A percentile compares a stretch with the other conserved stretches of the same genome.
Conservation (phyloP, 2,113 vertebrate genomes). For the Dascyllus trimaculatus region DNA sequence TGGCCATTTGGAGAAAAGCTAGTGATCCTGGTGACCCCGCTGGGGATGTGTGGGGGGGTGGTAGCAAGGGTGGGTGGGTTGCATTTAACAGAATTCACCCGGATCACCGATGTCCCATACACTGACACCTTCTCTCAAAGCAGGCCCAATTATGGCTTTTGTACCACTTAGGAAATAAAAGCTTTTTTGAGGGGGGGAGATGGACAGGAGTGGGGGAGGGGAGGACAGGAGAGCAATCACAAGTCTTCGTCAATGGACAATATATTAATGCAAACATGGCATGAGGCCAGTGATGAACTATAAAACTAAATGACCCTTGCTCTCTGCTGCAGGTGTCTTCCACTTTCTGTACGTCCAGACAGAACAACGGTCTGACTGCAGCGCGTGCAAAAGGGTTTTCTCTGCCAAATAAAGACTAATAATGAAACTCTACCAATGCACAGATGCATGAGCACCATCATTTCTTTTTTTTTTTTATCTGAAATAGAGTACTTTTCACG, state of each 20-base stretch:
- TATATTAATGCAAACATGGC: conserved; percentile 89
- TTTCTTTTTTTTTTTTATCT: conserved; percentile 11
- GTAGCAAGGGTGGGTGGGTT: conserved; percentile 50
- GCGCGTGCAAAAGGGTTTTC: conserved; percentile 22
- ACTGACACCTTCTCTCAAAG: conserved; percentile 99
- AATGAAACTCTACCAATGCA: conserved; percentile 14
- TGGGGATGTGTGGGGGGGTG: conserved; percentile 80
- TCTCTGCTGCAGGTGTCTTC: conserved; percentile 80
- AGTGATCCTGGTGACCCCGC: conserved; percentile 99
- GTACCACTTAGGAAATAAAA: conserved; percentile 98
- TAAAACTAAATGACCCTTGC: conserved; percentile 79
- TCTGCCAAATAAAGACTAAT: conserved; percentile 21
- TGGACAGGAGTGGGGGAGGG: conserved; percentile 45
- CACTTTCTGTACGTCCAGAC: conserved; percentile 51
- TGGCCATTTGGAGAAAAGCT: conserved; percentile 99
- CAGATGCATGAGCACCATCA: not conserved
- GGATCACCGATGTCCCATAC: conserved; percentile 96
- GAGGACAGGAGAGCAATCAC: conserved; percentile 84
- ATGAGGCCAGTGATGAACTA: conserved; percentile 81
- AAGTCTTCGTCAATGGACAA: conserved; percentile 88
- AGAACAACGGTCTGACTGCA: conserved; percentile 53
- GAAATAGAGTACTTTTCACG: conserved; percentile 9
- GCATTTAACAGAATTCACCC: conserved; percentile 98
- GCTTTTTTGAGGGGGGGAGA: conserved; percentile 85
- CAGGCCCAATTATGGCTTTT: conserved; percentile 99